Evolutionary conservation across 1,140 invertebrate species (phyloP).

Genomic region (Liolophura sinensis): DNA sequence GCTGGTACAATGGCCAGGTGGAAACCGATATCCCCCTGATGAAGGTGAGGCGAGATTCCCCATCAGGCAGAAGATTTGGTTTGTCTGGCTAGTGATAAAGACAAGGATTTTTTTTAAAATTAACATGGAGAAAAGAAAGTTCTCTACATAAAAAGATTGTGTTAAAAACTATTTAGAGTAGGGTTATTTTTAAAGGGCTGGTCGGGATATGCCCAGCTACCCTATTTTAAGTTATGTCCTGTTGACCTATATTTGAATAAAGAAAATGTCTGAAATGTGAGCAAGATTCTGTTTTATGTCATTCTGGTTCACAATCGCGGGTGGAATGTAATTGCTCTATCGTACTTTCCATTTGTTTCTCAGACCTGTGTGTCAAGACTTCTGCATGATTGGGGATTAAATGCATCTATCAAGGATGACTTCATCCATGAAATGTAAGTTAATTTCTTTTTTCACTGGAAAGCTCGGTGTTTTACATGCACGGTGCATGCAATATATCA

Average conservation of each 20-base stretch:
- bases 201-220: no score
- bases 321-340: neutral
- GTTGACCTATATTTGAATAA: no score
- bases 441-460: neutral
- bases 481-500: no score
- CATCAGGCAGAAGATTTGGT: no score
- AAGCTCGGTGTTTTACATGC: neutral
- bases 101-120: no score
- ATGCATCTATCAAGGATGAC: constrained; percentile 82
- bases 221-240: no score
- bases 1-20: constrained; percentile 82
- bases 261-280: no score
- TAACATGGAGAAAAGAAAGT: no score
- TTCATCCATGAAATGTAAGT: constrained; percentile 87
- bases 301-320: neutral
- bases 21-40: constrained; percentile 87
- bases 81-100: no score
- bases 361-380: constrained; percentile 77
- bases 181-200: no score
- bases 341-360: constrained; percentile 12
- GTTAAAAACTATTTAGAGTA: no score
- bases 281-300: neutral
- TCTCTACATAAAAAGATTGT: no score
- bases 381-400: constrained; percentile 80
- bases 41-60: constrained; percentile 68